Base-by-base conservation (phyloP, 2,113 vertebrate genomes). In the Sardina pilchardus region DNA sequence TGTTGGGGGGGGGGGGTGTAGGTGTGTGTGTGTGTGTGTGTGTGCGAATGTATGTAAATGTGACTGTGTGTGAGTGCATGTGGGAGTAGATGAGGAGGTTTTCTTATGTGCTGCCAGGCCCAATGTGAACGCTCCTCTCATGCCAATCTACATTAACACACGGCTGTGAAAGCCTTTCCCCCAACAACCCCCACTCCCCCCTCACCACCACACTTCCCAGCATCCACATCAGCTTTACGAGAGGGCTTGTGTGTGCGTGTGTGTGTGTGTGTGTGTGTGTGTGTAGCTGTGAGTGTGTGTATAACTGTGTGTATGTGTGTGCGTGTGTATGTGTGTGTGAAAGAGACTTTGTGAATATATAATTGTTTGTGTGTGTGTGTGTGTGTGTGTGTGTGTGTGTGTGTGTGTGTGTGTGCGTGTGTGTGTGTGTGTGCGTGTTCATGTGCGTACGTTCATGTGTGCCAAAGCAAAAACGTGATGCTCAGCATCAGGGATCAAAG, bases 21-120 rank as follows among this genome's bases (percentile, higher is more conserved):
- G 6, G 56, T 63, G 56, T 63, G 56, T 63, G 56, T 63, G 56
- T 63, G 56, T 63, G 56, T 63, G 56, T 63, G 56, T 63, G 56
- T 63, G 56, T n/a, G 56, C n/a, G 56, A 14, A 5, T 24, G 56
- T 63, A n/a, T 24, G 21, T 63, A 8, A 17, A 12, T 6, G 50
- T 56, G 50, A 17, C 4, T 63, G 21, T 24, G 56, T 63, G 56
- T 63, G 56, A 7, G 24, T 19, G 56, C 4, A 24, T 63, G 56
- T 63, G 56, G 0, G 56, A 7, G 56, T 63, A 30, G 24, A 26
- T 67, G 63, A 67, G 63, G 63, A n/a, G 26, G n/a, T 67, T 1
- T 67, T 67, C 12, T 6, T 67, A 30, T 67, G n/a, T 67, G n/a
- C 63, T 30, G 63, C 63, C 63, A 30, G 63, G 1, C 63, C 26